Percentiles rank a stretch among this genome's conserved stretches.
These are phyloP conservation scores for Heterodera filipjevi DNA, from an alignment of 2,888 invertebrate genomes.

Conservation along the genomic window DNA sequence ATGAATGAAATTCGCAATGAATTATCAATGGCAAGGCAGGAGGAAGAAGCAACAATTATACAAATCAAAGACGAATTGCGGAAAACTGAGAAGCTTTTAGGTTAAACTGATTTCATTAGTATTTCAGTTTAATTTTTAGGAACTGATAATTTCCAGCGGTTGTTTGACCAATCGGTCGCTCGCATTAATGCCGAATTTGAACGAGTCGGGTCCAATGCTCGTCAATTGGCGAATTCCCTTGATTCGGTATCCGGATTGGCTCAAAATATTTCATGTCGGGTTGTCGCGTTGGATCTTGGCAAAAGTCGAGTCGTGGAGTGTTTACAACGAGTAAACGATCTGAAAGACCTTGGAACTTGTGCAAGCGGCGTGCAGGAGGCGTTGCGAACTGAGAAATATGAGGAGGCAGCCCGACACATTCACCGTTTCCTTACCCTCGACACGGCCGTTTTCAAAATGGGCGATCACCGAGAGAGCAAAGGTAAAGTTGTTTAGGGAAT, in stretches of 20 bases:
- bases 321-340: conserved; percentile 82
- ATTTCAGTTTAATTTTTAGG: conserved; percentile 39
- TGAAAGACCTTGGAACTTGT: conserved; percentile 70
- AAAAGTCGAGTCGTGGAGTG: conserved; percentile 91
- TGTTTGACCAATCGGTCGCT: conserved; percentile 57
- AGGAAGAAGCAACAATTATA: conserved; percentile 52
- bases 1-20: conserved; percentile 51
- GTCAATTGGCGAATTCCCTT: conserved; percentile 82
- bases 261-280: conserved; percentile 74
- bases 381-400: conserved; percentile 90
- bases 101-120: background rate
- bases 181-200: conserved; percentile 46
- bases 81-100: conserved; percentile 21
- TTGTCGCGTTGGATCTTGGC: conserved; percentile 86
- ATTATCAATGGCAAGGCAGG: conserved; percentile 45
- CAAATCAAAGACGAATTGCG: conserved; percentile 46
- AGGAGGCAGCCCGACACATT: conserved; percentile 91
- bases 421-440: conserved; percentile 72
- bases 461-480: conserved; percentile 45
- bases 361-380: conserved; percentile 96
- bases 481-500: conserved; percentile 32
- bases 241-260: conserved; percentile 55
- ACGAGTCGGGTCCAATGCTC: conserved; percentile 76
- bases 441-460: conserved; percentile 60
- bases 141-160: conserved; percentile 48